A percentile compares a stretch with the other conserved stretches of the same genome.
phyloP scores from a whole-genome alignment of 2,888 invertebrate species.

The Apantesis nais region DNA sequence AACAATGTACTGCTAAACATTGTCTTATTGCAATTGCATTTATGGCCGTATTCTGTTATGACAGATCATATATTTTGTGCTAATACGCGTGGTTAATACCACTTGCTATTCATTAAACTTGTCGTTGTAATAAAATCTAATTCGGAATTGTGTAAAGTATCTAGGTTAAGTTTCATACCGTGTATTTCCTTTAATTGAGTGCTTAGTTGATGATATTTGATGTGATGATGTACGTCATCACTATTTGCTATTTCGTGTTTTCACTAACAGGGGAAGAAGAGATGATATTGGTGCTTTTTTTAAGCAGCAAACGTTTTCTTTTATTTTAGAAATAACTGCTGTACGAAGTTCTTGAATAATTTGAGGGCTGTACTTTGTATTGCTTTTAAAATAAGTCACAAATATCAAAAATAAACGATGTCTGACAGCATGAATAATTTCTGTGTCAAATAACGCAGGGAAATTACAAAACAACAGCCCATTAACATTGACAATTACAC shows the following conservation, averaged over 20 bases:
- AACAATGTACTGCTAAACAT: not conserved
- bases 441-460: slow-evolving; percentile 13
- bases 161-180: not conserved
- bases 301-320: not conserved
- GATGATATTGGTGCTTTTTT: not conserved
- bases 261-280: not conserved
- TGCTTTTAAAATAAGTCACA: slow-evolving; percentile 5
- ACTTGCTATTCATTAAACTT: not conserved
- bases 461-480: slow-evolving; percentile 19
- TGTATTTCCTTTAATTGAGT: not conserved
- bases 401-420: slow-evolving; percentile 3
- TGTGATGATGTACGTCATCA: not conserved
- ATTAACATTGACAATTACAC: slow-evolving; percentile 35
- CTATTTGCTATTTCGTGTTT: not conserved
- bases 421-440: slow-evolving; percentile 9
- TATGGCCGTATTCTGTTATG: not conserved
- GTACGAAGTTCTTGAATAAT: not conserved
- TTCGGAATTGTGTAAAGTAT: not conserved
- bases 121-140: not conserved
- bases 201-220: not conserved
- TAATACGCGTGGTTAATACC: not conserved
- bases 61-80: not conserved
- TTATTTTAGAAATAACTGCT: not conserved
- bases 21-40: not conserved
- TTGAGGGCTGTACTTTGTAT: not conserved